These are phyloP conservation scores for Leptoteleia sp. DNA, from an alignment of 1,140 invertebrate species.

Conservation along the genomic window DNA sequence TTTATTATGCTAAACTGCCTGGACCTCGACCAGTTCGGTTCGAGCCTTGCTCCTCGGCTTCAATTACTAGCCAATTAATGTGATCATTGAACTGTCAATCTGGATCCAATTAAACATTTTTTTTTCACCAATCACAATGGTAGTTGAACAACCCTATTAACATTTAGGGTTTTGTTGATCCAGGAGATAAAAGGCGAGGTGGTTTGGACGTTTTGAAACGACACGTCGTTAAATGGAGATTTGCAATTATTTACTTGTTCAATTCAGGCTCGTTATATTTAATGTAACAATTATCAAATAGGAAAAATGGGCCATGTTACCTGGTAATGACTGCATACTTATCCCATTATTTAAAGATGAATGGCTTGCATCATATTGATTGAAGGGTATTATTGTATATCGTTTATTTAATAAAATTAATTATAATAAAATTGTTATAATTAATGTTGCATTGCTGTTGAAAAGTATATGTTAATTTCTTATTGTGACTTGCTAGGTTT, in stretches of 20 bases:
- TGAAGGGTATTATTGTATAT: no score
- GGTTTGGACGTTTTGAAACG: slow-evolving; percentile 1
- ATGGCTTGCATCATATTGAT: neutral
- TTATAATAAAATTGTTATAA: no score
- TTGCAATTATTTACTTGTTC: slow-evolving; percentile 23
- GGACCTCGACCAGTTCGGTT: neutral
- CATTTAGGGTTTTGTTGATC: slow-evolving; percentile 42
- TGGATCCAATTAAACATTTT: slow-evolving; percentile 41
- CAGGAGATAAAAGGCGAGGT: slow-evolving; percentile 15
- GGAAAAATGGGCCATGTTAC: neutral
- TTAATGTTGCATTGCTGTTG: no score
- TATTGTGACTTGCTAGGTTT: no score
- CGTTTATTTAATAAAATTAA: no score
- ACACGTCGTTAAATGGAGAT: slow-evolving; percentile 19
- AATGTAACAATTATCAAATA: neutral
- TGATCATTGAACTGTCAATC: slow-evolving; percentile 44
- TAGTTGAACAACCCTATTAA: slow-evolving; percentile 51
- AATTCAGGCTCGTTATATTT: slow-evolving; percentile 1
- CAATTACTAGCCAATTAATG: slow-evolving; percentile 62
- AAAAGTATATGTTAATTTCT: no score
- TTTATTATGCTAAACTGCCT: slow-evolving; percentile 41
- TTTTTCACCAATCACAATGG: slow-evolving; percentile 15
- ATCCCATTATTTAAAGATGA: no score
- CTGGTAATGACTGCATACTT: no score
- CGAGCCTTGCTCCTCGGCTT: slow-evolving; percentile 1